Conservation (phyloP, 2,113 vertebrate species). For the Murina feae region DNA sequence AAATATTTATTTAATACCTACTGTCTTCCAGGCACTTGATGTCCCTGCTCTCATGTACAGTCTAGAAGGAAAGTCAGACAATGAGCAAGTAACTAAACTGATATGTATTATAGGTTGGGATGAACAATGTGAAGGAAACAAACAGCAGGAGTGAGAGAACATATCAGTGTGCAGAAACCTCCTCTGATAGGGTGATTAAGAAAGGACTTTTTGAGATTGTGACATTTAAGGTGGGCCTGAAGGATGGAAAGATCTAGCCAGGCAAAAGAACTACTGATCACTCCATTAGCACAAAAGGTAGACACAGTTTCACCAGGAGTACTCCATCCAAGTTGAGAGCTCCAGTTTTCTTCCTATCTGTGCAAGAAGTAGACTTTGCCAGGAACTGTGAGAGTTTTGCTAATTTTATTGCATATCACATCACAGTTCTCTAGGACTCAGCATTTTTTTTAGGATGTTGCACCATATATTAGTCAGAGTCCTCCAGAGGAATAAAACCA, state of each 20-base stretch:
- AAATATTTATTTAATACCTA: neutral
- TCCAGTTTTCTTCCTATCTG: neutral
- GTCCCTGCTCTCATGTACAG: neutral
- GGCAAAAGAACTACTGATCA: neutral
- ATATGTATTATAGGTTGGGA: neutral
- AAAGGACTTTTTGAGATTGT: neutral
- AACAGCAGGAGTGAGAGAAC: neutral
- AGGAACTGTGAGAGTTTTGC: neutral
- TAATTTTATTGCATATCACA: neutral
- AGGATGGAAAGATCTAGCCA: neutral
- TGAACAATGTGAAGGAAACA: neutral
- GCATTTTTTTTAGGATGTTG: neutral
- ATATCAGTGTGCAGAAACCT: neutral
- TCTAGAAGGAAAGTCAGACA: neutral
- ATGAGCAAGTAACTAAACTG: neutral
- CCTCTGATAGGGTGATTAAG: neutral
- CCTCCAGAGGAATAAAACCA: conserved; percentile 2
- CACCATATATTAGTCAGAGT: neutral
- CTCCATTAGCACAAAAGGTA: neutral
- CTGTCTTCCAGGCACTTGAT: neutral
- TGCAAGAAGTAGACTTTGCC: neutral
- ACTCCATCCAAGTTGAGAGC: neutral
- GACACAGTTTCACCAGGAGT: neutral
- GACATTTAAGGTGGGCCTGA: neutral
- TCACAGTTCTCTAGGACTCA: neutral